Conservation (phyloP, 2,888 invertebrate genomes). For the Apantesis nais region DNA sequence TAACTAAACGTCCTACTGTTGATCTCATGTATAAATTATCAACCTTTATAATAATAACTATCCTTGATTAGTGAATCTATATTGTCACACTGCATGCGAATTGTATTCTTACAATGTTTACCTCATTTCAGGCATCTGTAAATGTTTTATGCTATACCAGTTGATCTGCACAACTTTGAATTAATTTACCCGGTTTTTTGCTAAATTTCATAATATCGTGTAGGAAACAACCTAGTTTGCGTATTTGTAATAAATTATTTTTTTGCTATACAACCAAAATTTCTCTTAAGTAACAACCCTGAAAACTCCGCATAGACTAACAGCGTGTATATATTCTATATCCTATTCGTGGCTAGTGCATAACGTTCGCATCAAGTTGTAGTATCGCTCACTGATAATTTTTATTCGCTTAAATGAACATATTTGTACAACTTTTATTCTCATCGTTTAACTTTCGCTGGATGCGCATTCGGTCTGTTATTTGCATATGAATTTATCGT, state of each 20-base stretch:
- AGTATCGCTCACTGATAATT: slow-evolving; percentile 58
- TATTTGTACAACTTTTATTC: slow-evolving; percentile 73
- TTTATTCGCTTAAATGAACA: slow-evolving; percentile 71
- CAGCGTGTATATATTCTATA: slow-evolving; percentile 33
- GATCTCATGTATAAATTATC: not conserved
- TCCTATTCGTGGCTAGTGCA: slow-evolving; percentile 41
- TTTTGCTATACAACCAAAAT: not conserved
- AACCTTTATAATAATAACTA: not conserved
- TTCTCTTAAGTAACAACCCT: slow-evolving; percentile 19
- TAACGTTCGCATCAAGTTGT: slow-evolving; percentile 41
- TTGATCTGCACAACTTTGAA: too few species aligned
- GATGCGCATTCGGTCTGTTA: slow-evolving; percentile 62
- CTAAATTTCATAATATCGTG: not conserved
- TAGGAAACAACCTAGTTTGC: not conserved
- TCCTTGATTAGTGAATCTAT: too few species aligned
- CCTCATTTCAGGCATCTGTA: not conserved
- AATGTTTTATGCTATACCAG: too few species aligned
- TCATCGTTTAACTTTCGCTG: slow-evolving; percentile 71
- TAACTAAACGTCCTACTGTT: not conserved
- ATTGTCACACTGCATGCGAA: too few species aligned
- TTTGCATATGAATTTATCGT: slow-evolving; percentile 79
- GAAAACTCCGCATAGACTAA: slow-evolving; percentile 22
- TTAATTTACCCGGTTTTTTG: too few species aligned
- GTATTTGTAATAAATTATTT: not conserved
- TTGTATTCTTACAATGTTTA: too few species aligned